phyloP scores from a whole-genome alignment of 2,797 vertebrate species.

The Orientallactaga sibirica region DNA sequence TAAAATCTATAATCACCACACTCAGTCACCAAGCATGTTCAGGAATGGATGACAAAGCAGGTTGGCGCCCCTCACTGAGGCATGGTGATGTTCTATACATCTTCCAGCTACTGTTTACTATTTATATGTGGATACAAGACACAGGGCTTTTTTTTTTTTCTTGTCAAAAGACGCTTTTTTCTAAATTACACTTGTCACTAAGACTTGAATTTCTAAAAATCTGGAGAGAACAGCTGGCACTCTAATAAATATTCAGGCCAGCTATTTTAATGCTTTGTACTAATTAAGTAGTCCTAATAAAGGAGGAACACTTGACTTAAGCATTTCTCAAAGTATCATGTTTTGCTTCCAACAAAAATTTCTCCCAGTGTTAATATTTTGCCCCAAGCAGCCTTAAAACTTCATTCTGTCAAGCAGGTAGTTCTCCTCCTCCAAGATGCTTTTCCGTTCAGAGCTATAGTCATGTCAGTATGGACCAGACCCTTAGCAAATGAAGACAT shows the following conservation, averaged over 20 bases:
- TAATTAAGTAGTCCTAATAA: slow-evolving; percentile 82
- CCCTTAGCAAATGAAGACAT: not conserved
- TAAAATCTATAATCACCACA: slow-evolving; percentile 32
- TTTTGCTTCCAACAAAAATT: slow-evolving; percentile 79
- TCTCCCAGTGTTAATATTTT: slow-evolving; percentile 70
- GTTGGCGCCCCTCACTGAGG: not conserved
- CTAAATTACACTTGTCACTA: slow-evolving; percentile 70
- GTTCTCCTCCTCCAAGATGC: slow-evolving; percentile 41
- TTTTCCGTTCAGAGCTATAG: slow-evolving; percentile 17
- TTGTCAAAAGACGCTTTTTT: slow-evolving; percentile 48
- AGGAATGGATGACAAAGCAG: slow-evolving; percentile 20
- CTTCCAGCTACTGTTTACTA: slow-evolving; percentile 61
- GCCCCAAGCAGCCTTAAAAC: slow-evolving; percentile 59
- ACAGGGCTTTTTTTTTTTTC: slow-evolving; percentile 58
- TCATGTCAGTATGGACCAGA: not conserved
- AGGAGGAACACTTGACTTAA: slow-evolving; percentile 70
- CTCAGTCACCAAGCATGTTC: slow-evolving; percentile 38
- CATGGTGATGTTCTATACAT: not conserved
- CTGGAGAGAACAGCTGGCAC: slow-evolving; percentile 79
- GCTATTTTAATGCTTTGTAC: slow-evolving; percentile 77
- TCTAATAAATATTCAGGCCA: slow-evolving; percentile 77
- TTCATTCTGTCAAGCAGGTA: slow-evolving; percentile 67
- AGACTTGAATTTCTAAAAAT: slow-evolving; percentile 72
- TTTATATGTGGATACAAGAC: slow-evolving; percentile 48
- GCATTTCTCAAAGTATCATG: slow-evolving; percentile 72